phyloP scores from a whole-genome alignment of 2,797 vertebrate genomes.

The Gastrophryne carolinensis region DNA sequence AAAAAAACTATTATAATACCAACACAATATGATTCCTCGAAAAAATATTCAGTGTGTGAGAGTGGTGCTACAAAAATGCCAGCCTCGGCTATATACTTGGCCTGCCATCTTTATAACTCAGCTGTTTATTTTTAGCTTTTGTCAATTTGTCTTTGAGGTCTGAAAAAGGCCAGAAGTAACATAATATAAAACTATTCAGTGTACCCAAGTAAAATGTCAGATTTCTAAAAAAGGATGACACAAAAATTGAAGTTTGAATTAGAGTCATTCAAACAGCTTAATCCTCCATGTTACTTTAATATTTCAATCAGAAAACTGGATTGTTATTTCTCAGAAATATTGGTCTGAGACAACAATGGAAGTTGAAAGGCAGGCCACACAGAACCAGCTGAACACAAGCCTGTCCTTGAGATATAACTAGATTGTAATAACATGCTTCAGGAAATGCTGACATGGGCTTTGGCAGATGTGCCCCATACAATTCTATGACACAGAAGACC shows the following conservation, averaged over 20 bases:
- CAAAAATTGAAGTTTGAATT: constrained; percentile 9
- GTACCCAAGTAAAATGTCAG: background rate
- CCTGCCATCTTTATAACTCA: background rate
- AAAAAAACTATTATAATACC: too few relatives aligned
- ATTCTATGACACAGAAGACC: constrained; percentile 56
- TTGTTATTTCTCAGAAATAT: constrained; percentile 52
- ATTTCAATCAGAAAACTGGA: constrained; percentile 49
- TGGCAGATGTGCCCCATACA: constrained; percentile 59
- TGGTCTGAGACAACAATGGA: constrained; percentile 66
- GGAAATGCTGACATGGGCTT: constrained; percentile 60
- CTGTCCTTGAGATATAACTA: constrained; percentile 66
- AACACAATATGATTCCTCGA: background rate
- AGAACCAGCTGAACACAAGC: constrained; percentile 68
- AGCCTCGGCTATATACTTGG: too few relatives aligned
- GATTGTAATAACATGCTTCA: constrained; percentile 60
- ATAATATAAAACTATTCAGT: constrained; percentile 1
- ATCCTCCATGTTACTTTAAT: constrained; percentile 60
- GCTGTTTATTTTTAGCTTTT: constrained; percentile 6
- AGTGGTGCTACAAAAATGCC: too few relatives aligned
- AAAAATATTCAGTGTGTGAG: background rate
- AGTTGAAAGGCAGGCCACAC: constrained; percentile 64
- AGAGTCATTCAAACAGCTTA: constrained; percentile 50
- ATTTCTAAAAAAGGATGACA: background rate
- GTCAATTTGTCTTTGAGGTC: background rate
- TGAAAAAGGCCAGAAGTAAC: background rate